Percentiles rank a stretch among this genome's conserved stretches.
These are phyloP conservation scores for Neoitamus cyanurus DNA, from an alignment of 2,888 invertebrate genomes.

Conservation along the genomic window DNA sequence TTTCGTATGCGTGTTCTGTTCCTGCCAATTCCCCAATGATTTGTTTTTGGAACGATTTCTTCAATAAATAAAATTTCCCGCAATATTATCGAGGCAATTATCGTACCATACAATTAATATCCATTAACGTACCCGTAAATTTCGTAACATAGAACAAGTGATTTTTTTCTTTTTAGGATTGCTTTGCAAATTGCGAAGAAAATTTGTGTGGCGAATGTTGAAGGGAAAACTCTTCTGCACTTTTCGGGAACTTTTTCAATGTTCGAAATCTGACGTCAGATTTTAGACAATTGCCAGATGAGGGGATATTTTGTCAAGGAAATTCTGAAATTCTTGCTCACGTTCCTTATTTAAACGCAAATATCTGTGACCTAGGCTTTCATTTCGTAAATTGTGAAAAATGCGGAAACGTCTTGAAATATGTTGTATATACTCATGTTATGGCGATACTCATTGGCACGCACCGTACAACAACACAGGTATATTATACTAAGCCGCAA, in stretches of 20 bases:
- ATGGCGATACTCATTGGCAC: too few species aligned
- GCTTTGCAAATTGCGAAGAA: not conserved
- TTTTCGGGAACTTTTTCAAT: not conserved
- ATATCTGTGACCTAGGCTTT: too few species aligned
- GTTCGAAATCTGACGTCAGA: slow-evolving; percentile 32
- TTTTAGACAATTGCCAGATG: slow-evolving; percentile 3
- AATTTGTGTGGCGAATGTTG: not conserved
- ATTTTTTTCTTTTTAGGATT: not conserved
- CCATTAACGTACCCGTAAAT: not conserved
- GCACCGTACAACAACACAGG: too few species aligned
- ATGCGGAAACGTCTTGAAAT: too few species aligned
- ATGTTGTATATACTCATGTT: too few species aligned
- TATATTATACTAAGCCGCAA: too few species aligned
- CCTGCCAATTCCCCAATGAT: not conserved
- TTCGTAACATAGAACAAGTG: not conserved
- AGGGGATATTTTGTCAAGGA: not conserved
- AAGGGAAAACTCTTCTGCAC: slow-evolving; percentile 7
- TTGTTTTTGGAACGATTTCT: not conserved
- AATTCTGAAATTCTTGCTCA: too few species aligned
- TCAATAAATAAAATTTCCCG: not conserved
- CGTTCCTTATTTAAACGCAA: too few species aligned
- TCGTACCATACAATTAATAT: not conserved
- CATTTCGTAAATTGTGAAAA: too few species aligned
- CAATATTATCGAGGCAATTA: not conserved
- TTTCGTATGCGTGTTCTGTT: slow-evolving; percentile 4